phyloP scores from a whole-genome alignment of 2,888 invertebrate genomes.

The Oligia latruncula region DNA sequence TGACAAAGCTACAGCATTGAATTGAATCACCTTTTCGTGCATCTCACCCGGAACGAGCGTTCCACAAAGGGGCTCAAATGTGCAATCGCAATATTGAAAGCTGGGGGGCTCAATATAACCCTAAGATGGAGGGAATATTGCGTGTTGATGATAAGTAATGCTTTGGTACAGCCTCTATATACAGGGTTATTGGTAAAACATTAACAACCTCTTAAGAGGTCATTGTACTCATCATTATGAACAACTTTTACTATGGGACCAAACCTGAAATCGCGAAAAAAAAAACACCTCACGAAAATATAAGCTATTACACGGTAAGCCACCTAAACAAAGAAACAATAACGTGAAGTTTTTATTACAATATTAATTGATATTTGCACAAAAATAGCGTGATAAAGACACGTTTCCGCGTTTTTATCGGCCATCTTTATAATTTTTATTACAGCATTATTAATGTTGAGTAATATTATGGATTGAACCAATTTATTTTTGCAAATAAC shows the following conservation, averaged over 20 bases:
- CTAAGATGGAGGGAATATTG: background rate
- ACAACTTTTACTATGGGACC: too few relatives aligned
- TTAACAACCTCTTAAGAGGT: too few relatives aligned
- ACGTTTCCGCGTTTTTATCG: conserved; percentile 49
- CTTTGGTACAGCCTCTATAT: background rate
- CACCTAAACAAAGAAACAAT: conserved; percentile 10
- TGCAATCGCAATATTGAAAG: conserved; percentile 18
- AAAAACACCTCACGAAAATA: background rate
- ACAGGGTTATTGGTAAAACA: too few relatives aligned
- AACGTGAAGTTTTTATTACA: conserved; percentile 1
- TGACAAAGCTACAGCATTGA: conserved; percentile 30
- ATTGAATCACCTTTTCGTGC: conserved; percentile 48
- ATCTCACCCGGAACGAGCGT: background rate
- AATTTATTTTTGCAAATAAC: conserved; percentile 22
- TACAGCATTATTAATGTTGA: conserved; percentile 16
- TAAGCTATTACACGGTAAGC: background rate
- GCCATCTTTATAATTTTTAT: conserved; percentile 43
- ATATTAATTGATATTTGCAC: conserved; percentile 54
- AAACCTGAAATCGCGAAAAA: too few relatives aligned
- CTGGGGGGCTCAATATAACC: conserved; percentile 11
- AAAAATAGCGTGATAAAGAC: conserved; percentile 53
- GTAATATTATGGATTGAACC: conserved; percentile 33
- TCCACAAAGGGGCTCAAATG: conserved; percentile 40
- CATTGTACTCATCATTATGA: too few relatives aligned
- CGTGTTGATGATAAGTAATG: background rate